Base-by-base conservation (phyloP, 2,797 vertebrate genomes). In the Galaxias olidus region DNA sequence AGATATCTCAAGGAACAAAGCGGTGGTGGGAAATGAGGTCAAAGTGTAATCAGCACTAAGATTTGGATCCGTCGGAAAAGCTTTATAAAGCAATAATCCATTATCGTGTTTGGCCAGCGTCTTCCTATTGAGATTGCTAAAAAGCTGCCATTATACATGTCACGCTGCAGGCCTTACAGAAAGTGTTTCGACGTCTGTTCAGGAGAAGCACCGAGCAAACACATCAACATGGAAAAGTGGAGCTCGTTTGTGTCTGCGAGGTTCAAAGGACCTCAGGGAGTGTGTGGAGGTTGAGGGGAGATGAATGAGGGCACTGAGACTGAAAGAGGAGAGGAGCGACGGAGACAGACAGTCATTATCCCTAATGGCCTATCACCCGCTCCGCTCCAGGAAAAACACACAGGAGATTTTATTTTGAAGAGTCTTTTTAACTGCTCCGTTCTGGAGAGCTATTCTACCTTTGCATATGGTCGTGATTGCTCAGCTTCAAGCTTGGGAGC, bases 331-430 rank as follows among this genome's bases (percentile, higher is more conserved):
- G 59, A 57, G 51, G 51, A 42, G 10, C 12, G n/a, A 63, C 18
- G n/a, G 42, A 43, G 42, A 12, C 45, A 47, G 19, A 68, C 67
- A 79, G 69, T 62, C 79, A 69, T 84, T 87, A 84, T 61, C 43
- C 44, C 15, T 71, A 64, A 53, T 54, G 49, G 18, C 61, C 73
- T 79, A 53, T 84, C 41, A 72, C 60, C 15, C 71, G 55, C 43
- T 70, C 66, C n/a, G 63, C 57, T 71, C 69, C 77, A 45, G 14
- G 18, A 80, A 75, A 51, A 63, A 69, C 60, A 18, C 45, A 13
- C 14, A 8, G n/a, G 64, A 75, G 68, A 74, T 76, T 77, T 75
- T 0, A 19, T 30, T 30, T 6, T 2, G 30, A 30, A 30, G 30
- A 30, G 30, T 20, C 66, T 64, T 75, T 73, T 79, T 18, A 4